These are phyloP conservation scores for Lepetodrilus schrolli DNA, from an alignment of 2,888 invertebrate genomes.

Conservation along the genomic window DNA sequence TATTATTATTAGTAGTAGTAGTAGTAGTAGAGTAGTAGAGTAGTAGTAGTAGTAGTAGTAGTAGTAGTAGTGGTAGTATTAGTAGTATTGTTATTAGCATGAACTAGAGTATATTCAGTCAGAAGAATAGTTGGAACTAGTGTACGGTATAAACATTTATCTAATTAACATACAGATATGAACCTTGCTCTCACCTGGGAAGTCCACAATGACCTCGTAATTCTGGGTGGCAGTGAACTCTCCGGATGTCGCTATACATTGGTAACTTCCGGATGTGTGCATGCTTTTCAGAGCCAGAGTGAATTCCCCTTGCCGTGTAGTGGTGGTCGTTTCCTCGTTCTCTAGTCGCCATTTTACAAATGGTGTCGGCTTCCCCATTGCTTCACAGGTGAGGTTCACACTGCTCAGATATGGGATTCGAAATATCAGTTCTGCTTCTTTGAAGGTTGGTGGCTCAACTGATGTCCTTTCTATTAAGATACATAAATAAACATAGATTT, in stretches of 20 bases:
- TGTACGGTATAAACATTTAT: too few relatives aligned
- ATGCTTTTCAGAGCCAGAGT: background rate
- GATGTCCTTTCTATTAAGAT: background rate
- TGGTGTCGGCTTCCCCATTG: background rate
- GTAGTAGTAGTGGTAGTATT: too few relatives aligned
- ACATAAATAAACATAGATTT: too few relatives aligned
- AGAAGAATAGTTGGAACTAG: too few relatives aligned
- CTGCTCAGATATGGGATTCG: background rate
- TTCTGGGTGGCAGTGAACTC: background rate
- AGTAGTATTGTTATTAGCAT: too few relatives aligned
- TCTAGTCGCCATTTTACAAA: slow-evolving; percentile 4
- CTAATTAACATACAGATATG: too few relatives aligned
- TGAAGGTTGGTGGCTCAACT: background rate
- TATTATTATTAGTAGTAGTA: too few relatives aligned
- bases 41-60: too few relatives aligned
- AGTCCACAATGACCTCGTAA: slow-evolving; percentile 5
- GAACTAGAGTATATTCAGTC: too few relatives aligned
- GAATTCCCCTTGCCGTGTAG: background rate
- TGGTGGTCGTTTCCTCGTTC: slow-evolving; percentile 9
- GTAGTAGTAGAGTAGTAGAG: too few relatives aligned
- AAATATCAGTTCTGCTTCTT: background rate
- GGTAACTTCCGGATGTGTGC: background rate
- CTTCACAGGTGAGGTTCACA: background rate
- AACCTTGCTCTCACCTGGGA: background rate
- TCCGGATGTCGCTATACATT: background rate